Percentiles rank a stretch among this genome's conserved stretches.
phyloP scores from a whole-genome alignment of 2,113 vertebrate genomes.

The Pygoscelis adeliae region DNA sequence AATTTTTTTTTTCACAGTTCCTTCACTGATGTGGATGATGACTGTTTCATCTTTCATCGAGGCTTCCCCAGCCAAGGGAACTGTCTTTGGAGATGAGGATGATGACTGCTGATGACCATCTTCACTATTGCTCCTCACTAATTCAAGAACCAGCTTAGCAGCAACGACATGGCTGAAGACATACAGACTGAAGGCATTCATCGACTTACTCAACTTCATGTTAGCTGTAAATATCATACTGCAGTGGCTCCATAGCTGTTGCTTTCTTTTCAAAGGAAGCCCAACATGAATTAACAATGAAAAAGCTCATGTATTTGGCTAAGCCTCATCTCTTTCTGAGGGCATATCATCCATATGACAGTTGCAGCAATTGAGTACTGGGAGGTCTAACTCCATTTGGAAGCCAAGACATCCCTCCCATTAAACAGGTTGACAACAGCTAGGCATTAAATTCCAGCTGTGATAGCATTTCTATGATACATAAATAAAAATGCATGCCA shows the following conservation, averaged over 20 bases:
- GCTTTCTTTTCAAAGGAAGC: not conserved
- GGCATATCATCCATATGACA: not conserved
- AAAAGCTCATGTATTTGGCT: not conserved
- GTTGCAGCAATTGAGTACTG: not conserved
- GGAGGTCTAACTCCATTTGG: not conserved
- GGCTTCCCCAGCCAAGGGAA: not conserved
- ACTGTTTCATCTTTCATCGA: not conserved
- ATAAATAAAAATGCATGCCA: conserved; percentile 3
- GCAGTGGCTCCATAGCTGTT: not conserved
- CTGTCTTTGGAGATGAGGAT: not conserved
- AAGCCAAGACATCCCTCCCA: not conserved
- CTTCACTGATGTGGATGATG: not conserved
- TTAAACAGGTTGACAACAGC: not conserved
- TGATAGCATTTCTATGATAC: not conserved
- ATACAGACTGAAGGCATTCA: not conserved
- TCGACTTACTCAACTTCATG: not conserved
- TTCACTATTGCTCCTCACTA: not conserved
- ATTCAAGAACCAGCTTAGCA: not conserved
- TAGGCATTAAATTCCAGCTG: not conserved
- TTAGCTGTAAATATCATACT: not conserved
- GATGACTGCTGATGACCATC: not conserved
- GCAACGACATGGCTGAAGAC: not conserved
- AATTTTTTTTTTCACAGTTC: rapidly evolving
- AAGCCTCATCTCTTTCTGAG: not conserved
- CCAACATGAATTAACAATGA: not conserved